Evolutionary conservation across 1,140 invertebrate genomes (phyloP), one percentile per base, ranked within the genome.

Genomic region (Leptinotarsa defecta): DNA sequence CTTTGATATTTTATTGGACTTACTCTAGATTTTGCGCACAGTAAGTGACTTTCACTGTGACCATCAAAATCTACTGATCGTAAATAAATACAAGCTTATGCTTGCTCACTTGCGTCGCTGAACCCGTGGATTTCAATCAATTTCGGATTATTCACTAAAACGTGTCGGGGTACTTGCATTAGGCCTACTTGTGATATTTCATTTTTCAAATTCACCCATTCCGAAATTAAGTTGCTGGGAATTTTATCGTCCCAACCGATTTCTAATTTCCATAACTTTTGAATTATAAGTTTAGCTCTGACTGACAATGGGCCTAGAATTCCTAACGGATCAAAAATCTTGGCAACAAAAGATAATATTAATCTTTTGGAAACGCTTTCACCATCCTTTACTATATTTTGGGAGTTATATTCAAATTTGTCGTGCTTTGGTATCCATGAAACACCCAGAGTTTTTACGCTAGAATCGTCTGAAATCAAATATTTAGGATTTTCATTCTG

Each of bases 21-120:
- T 5, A 89, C 86, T 70, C 85, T 77, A 62, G 83, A 79, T 78
- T 88, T 88, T 6, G 83, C 77, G 52, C 77, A 78, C 6, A 87
- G 63, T 69, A 87, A 72, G 84, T 84, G 13, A 78, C 48, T 68
- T 74, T 63, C n/a, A 68, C 34, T 19, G 27, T 77, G 77, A 15
- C 71, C 64, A 1, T 57, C 11, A 8, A 22, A 4, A 73, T 78
- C 49, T 13, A 4, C 70, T 1, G 78, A 74, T 2, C 82, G 69
- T 17, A 84, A 4, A 57, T 86, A 86, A 2, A 86, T 49, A 43
- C 84, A 83, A 0, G 82, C 84, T 68, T 86, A 87, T 0, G 81
- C 83, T 2, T 11, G 34, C 48, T 82, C 75, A 13, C 81, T 84
- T 0, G 83, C 82, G 62, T 87, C 86, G 13, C 80, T 81, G 68